These are phyloP conservation scores for Microtus richardsoni DNA, from an alignment of 2,113 vertebrate species.

Conservation along the genomic window DNA sequence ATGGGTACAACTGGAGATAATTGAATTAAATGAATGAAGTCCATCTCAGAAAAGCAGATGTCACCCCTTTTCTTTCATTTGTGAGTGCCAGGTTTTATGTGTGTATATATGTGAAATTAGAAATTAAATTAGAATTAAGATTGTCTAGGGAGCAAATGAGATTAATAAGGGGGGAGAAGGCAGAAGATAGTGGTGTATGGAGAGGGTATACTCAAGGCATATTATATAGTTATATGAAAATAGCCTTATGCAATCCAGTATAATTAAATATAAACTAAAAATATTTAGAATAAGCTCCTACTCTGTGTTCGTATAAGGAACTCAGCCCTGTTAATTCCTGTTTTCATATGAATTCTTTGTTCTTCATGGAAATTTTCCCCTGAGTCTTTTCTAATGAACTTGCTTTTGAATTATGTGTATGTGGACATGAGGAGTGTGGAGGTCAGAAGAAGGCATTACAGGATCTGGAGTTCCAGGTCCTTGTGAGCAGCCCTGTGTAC, in stretches of 20 bases:
- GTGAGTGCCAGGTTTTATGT: neutral
- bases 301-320: neutral
- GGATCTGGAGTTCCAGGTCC: neutral
- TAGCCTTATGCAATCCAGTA: neutral
- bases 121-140: neutral
- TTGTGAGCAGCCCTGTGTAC: too few relatives aligned
- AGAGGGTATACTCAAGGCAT: neutral
- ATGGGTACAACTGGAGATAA: neutral
- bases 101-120: neutral
- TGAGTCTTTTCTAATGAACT: too few relatives aligned
- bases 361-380: neutral
- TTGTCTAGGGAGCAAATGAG: neutral
- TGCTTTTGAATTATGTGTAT: neutral
- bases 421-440: too few relatives aligned
- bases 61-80: neutral
- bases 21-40: neutral
- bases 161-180: too few relatives aligned
- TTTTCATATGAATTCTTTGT: neutral
- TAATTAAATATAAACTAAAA: neutral
- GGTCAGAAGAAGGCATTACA: too few relatives aligned
- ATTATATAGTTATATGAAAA: neutral
- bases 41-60: neutral
- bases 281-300: neutral
- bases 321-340: neutral
- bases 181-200: neutral